Conservation (phyloP, 2,888 invertebrate genomes). For the Andrena camellia region DNA sequence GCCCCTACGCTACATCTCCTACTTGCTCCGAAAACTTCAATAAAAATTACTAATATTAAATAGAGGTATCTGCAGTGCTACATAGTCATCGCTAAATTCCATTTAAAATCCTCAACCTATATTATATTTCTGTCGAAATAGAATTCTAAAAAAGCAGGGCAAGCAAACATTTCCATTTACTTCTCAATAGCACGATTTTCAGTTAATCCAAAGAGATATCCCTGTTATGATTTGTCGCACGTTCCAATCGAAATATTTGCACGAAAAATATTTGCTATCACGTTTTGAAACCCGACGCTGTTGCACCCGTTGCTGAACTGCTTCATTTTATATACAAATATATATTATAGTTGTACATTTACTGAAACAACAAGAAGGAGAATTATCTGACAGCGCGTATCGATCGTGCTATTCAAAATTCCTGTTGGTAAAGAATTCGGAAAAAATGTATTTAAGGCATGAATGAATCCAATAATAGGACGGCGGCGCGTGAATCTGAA, state of each 20-base stretch:
- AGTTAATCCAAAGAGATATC: neutral
- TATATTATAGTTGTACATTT: neutral
- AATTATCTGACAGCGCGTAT: neutral
- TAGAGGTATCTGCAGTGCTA: too few species aligned
- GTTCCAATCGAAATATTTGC: slow-evolving; percentile 21
- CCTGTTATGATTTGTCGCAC: neutral
- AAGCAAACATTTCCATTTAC: neutral
- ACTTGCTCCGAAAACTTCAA: neutral
- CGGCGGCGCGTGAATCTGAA: slow-evolving; percentile 20
- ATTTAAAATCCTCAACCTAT: neutral
- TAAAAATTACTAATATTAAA: too few species aligned
- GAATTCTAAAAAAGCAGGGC: neutral
- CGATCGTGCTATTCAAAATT: neutral
- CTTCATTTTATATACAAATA: neutral
- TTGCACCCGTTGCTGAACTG: too few species aligned
- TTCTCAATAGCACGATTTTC: neutral
- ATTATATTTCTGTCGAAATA: neutral
- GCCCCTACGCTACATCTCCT: neutral
- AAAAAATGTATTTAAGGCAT: neutral
- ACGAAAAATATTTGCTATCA: slow-evolving; percentile 16
- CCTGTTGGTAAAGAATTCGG: neutral
- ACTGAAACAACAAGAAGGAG: neutral
- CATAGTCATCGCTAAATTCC: too few species aligned
- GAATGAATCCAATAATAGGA: slow-evolving; percentile 21
- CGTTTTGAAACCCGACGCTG: neutral